phyloP scores from a whole-genome alignment of 2,113 vertebrate species.

The Thalassoma bifasciatum region DNA sequence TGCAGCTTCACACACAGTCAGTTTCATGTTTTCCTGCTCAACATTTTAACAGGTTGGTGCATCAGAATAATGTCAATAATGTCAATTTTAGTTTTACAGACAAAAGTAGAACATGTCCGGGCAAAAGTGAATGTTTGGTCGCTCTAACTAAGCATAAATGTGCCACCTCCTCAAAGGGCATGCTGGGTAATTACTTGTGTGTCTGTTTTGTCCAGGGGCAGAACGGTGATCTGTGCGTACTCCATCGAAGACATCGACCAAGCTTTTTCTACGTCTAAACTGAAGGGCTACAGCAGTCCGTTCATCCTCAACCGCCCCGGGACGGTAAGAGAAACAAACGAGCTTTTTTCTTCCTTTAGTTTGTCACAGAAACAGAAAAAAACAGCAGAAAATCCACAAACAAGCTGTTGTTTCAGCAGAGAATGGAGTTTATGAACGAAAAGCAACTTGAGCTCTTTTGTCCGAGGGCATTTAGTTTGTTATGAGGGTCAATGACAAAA shows the following conservation, averaged over 20 bases:
- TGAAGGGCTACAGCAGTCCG: constrained; percentile 81
- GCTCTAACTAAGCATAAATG: too few relatives aligned
- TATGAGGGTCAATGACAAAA: too few relatives aligned
- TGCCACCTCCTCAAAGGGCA: background rate
- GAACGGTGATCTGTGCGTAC: constrained; percentile 85
- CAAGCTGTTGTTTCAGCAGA: too few relatives aligned
- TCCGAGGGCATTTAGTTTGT: constrained; percentile 22
- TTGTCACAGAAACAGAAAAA: background rate
- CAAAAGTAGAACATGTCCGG: too few relatives aligned
- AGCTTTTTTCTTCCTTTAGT: background rate
- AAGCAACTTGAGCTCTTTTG: constrained; percentile 24
- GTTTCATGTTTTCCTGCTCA: too few relatives aligned
- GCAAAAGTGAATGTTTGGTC: too few relatives aligned
- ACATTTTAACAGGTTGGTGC: too few relatives aligned
- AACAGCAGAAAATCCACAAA: too few relatives aligned
- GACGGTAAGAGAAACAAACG: constrained; percentile 66
- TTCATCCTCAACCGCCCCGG: constrained; percentile 76
- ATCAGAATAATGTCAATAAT: too few relatives aligned
- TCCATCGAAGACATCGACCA: constrained; percentile 83
- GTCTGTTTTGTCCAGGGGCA: constrained; percentile 75
- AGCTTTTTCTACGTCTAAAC: constrained; percentile 81
- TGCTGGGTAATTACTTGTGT: constrained; percentile 7
- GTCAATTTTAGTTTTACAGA: too few relatives aligned
- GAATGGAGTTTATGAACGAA: constrained; percentile 5
- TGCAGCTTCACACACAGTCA: too few relatives aligned